A percentile compares a stretch with the other conserved stretches of the same genome.
phyloP scores from a whole-genome alignment of 2,797 vertebrate genomes.

The Erithacus rubecula region DNA sequence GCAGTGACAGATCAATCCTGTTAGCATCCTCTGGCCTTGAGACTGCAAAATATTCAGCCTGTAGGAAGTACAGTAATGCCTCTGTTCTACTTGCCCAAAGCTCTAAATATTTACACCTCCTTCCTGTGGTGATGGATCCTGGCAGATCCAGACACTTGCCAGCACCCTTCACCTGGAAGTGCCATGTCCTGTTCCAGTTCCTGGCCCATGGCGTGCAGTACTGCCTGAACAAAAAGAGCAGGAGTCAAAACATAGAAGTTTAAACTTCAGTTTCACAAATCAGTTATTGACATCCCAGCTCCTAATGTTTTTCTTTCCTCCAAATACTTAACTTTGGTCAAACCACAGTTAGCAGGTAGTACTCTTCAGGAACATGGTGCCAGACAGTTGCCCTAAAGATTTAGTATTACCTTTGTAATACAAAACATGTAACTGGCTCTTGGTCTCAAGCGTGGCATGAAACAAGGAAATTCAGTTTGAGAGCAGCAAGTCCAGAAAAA shows the following conservation, averaged over 20 bases:
- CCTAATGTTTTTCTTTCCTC: neutral
- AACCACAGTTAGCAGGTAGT: neutral
- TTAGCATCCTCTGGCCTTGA: neutral
- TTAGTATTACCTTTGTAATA: neutral
- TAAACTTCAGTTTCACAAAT: neutral
- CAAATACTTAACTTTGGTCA: neutral
- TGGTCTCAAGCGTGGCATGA: neutral
- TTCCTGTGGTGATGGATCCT: accelerated
- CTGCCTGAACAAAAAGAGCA: neutral
- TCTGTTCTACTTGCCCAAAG: neutral
- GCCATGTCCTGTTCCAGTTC: accelerated
- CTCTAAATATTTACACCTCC: neutral
- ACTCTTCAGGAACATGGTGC: neutral
- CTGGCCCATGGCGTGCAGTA: accelerated
- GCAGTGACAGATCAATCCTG: neutral
- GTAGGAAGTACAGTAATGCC: neutral
- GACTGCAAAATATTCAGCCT: neutral
- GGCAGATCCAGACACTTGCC: neutral
- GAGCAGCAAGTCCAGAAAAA: neutral
- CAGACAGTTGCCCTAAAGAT: neutral
- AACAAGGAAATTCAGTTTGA: neutral
- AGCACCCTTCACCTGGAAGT: accelerated
- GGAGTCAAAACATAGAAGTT: neutral
- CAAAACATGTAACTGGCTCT: neutral
- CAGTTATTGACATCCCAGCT: neutral